These are phyloP conservation scores for Meiosimyza decipiens DNA, from an alignment of 2,888 invertebrate species.

Conservation along the genomic window DNA sequence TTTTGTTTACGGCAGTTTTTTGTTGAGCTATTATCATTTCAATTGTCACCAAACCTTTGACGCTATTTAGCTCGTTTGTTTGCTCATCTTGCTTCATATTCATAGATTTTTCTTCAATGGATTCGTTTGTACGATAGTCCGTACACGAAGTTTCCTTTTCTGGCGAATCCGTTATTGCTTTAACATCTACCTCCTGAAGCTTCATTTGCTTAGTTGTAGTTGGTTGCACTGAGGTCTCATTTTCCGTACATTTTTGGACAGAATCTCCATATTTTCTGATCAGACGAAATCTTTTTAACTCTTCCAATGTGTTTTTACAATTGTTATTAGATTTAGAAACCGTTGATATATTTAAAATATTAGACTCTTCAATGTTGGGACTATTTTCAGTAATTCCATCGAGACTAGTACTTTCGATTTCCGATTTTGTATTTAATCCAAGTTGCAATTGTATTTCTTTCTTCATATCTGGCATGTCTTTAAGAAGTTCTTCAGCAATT, in stretches of 20 bases:
- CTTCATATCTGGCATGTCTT: slow-evolving; percentile 44
- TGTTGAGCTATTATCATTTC: neutral
- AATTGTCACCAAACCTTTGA: neutral
- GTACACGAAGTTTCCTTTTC: no score
- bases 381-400: neutral
- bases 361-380: neutral
- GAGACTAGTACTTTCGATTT: neutral
- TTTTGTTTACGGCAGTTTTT: neutral
- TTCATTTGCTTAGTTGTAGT: neutral
- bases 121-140: no score
- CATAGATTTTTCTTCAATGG: neutral
- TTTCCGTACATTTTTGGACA: neutral
- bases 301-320: slow-evolving; percentile 1
- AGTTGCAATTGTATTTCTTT: slow-evolving; percentile 42
- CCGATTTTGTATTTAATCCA: slow-evolving; percentile 19
- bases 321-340: neutral
- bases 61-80: neutral
- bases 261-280: slow-evolving; percentile 14
- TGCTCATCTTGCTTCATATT: neutral
- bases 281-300: slow-evolving; percentile 22
- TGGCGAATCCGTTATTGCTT: neutral
- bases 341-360: neutral
- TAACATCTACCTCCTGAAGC: neutral
- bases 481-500: slow-evolving; percentile 31
- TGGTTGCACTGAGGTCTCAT: neutral